These are phyloP conservation scores for Acipenser transmontanus DNA, from an alignment of 2,797 vertebrate species.

Conservation along the genomic window DNA sequence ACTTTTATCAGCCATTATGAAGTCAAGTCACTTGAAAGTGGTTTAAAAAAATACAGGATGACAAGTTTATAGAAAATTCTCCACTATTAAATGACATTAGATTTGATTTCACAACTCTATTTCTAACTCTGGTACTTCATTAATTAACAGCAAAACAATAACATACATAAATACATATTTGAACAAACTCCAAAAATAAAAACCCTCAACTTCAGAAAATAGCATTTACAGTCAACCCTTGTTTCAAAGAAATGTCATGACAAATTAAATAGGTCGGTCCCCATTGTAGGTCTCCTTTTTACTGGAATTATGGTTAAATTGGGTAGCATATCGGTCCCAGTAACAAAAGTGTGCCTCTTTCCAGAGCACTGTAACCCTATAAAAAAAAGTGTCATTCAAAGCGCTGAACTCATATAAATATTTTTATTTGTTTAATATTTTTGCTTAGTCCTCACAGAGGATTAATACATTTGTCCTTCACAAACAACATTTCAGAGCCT, in stretches of 20 bases:
- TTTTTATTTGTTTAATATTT: too few relatives aligned
- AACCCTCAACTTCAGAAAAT: constrained; percentile 47
- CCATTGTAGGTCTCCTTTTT: constrained; percentile 27
- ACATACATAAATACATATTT: constrained; percentile 70
- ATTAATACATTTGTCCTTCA: constrained; percentile 51
- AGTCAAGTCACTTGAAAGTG: not conserved
- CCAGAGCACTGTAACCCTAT: too few relatives aligned
- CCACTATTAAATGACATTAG: constrained; percentile 35
- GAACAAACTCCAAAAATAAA: constrained; percentile 41
- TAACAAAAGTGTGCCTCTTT: not conserved
- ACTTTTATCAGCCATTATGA: too few relatives aligned
- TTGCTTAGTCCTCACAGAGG: constrained; percentile 65
- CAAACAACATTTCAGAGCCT: constrained; percentile 29
- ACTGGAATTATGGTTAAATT: constrained; percentile 17
- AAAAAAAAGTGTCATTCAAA: too few relatives aligned
- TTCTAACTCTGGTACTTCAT: constrained; percentile 53
- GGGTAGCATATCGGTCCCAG: constrained; percentile 45
- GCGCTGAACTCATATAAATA: too few relatives aligned
- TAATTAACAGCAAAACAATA: constrained; percentile 59
- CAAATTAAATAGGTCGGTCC: constrained; percentile 38
- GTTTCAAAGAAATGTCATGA: constrained; percentile 38
- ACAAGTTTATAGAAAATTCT: constrained; percentile 31
- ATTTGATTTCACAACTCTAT: constrained; percentile 41
- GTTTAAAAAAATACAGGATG: constrained; percentile 19
- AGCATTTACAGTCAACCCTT: constrained; percentile 47